Evolutionary conservation across 2,888 invertebrate species (phyloP).

Genomic region (Volucella inanis): DNA sequence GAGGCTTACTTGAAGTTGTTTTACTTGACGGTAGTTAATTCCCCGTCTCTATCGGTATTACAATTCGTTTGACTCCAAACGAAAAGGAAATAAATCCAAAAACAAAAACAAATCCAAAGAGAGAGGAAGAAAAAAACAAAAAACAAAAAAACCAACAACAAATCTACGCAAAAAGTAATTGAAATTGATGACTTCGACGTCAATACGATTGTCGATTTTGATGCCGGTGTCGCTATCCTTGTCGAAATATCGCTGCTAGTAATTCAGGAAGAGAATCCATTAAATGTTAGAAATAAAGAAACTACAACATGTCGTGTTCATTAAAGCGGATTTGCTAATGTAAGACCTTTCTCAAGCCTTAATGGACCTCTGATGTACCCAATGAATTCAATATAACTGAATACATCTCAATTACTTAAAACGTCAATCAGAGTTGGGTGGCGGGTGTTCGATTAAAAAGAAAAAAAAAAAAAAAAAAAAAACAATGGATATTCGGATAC

Average conservation of each 20-base stretch:
- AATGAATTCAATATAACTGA: too few relatives aligned
- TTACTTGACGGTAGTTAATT: background rate
- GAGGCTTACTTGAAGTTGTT: constrained; percentile 7
- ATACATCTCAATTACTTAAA: constrained; percentile 64
- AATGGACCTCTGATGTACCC: constrained; percentile 51
- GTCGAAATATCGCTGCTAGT: too few relatives aligned
- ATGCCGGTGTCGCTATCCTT: too few relatives aligned
- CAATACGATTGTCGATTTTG: too few relatives aligned
- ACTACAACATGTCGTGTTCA: constrained; percentile 19
- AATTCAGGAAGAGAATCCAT: too few relatives aligned
- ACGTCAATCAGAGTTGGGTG: constrained; percentile 52
- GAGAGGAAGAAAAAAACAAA: too few relatives aligned
- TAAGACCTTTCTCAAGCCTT: constrained; percentile 46
- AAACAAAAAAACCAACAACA: constrained; percentile 4
- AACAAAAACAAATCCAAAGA: too few relatives aligned
- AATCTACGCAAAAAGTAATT: constrained; percentile 61
- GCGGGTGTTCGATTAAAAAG: background rate
- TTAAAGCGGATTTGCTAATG: constrained; percentile 51
- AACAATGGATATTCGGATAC: background rate
- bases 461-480: too few relatives aligned
- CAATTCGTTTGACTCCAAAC: background rate
- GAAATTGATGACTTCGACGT: constrained; percentile 54
- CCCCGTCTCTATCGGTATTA: background rate
- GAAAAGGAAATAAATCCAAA: too few relatives aligned
- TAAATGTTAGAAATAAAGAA: background rate